A percentile compares a stretch with the other conserved stretches of the same genome.
Evolutionary conservation across 2,113 vertebrate genomes (phyloP).

Genomic region (Callionymus lyra): DNA sequence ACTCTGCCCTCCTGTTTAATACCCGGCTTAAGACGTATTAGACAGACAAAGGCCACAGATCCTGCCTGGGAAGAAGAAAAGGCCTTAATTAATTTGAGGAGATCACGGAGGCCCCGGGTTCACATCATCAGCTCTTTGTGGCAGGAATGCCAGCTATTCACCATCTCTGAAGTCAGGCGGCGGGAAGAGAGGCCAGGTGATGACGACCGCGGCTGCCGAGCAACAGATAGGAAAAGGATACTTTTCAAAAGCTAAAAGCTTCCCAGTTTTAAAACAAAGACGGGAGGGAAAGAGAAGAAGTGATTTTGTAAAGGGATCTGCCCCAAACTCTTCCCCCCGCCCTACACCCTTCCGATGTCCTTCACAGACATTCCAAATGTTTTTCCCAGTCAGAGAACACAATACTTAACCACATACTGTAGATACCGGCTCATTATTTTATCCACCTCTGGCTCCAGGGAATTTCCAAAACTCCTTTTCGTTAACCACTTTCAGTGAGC

Average conservation of each 20-base stretch:
- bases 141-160: constrained; percentile 76
- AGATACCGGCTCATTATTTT: no score
- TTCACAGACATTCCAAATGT: constrained; percentile 52
- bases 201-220: constrained; percentile 61
- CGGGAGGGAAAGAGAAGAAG: constrained; percentile 52
- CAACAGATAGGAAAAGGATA: constrained; percentile 71
- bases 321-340: constrained; percentile 6
- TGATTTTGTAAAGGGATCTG: constrained; percentile 65
- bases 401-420: no score
- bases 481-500: no score
- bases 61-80: constrained; percentile 45
- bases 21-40: constrained; percentile 54
- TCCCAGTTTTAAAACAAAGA: constrained; percentile 71
- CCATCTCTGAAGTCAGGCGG: constrained; percentile 48
- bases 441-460: no score
- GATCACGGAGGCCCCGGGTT: constrained; percentile 50
- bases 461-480: no score
- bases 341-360: constrained; percentile 11
- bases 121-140: constrained; percentile 69
- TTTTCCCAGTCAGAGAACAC: constrained; percentile 10
- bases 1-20: constrained; percentile 43
- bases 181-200: constrained; percentile 64
- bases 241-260: constrained; percentile 76
- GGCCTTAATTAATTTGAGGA: constrained; percentile 71
- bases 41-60: constrained; percentile 40